Base-by-base conservation (phyloP, 2,888 invertebrate species). In the Lasioglossum leucozonium region DNA sequence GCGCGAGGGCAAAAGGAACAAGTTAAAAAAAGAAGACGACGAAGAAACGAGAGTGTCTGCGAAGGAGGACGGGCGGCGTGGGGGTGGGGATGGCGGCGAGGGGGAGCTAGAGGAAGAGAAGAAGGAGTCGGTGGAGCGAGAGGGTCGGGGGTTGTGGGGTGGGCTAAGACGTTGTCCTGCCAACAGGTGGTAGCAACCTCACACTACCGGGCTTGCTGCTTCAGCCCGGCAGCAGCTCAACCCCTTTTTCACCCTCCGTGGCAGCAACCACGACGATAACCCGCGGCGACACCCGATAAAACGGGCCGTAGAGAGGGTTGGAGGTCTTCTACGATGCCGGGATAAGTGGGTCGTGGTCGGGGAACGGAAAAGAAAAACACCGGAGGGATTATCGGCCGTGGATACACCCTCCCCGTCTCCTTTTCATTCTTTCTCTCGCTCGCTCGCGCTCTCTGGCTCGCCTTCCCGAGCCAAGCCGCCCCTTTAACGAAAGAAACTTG, bases 231-330 rank as follows among this genome's bases (percentile, higher is more conserved):
- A 69, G 78, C 69, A 78, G 83, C 77, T 87, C 87, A 89, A 88
- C 89, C 90, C 90, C 90, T 90, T 90, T 92, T 91, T 91, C 92
- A 91, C 92, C 92, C 91, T 91, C 91, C 90, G 92, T 92, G 93
- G 92, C 93, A 92, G 93, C 94, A 93, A 92, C 92, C 92, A 92
- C 92, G 91, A 93, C 93, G 95, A 95, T 95, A 95, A 95, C 94
- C 94, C 94, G 94, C 94, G 94, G 95, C 94, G 94, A 95, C 95
- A 94, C 94, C 94, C 94, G 94, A 95, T 95, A 95, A 95, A 95
- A 94, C 93, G 92, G 92, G 92, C 92, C 91, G 85, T 84, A 80
- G 89, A 82, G 89, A 88, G 82, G 76, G 88, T 89, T 85, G 86
- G 87, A 89, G 91, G 88, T 87, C 88, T 85, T 88, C 88, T 86